phyloP scores from a whole-genome alignment of 1,140 invertebrate species.

The Apis florea region DNA sequence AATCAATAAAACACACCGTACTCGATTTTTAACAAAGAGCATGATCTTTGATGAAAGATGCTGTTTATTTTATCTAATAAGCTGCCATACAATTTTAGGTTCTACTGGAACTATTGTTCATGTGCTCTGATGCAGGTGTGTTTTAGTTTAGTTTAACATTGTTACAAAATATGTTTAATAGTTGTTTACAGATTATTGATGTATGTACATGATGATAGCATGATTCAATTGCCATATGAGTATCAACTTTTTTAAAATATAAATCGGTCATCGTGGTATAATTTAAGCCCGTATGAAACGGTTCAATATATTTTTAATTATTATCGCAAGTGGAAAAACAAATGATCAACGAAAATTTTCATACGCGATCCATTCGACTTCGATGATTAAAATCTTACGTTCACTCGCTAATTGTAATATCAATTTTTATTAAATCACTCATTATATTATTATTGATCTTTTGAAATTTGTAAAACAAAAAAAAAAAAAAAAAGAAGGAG shows the following conservation, averaged over 20 bases:
- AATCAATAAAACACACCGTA: constrained; percentile 41
- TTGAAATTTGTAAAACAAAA: constrained; percentile 34
- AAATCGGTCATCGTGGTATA: constrained; percentile 9
- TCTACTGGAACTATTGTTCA: constrained; percentile 49
- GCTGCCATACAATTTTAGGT: constrained; percentile 37
- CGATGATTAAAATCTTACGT: constrained; percentile 28
- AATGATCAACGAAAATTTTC: constrained; percentile 35
- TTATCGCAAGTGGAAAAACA: not conserved
- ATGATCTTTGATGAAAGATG: constrained; percentile 21
- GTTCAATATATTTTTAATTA: constrained; percentile 51
- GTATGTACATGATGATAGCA: constrained; percentile 31
- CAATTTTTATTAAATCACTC: constrained; percentile 27
- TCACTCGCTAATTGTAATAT: constrained; percentile 27
- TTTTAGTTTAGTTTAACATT: constrained; percentile 58
- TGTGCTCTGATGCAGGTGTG: constrained; percentile 51
- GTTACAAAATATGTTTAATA: constrained; percentile 50
- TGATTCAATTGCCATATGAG: constrained; percentile 35
- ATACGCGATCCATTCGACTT: constrained; percentile 7
- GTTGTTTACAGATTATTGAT: constrained; percentile 47
- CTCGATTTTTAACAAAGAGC: constrained; percentile 48
- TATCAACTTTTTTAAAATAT: constrained; percentile 33
- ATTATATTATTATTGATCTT: constrained; percentile 15
- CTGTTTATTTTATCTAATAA: constrained; percentile 42
- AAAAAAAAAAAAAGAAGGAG: not conserved
- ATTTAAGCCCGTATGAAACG: constrained; percentile 64